A percentile compares a stretch with the other conserved stretches of the same genome.
Conservation (phyloP, 2,888 invertebrate species). For the Hoplodrina blanda region DNA sequence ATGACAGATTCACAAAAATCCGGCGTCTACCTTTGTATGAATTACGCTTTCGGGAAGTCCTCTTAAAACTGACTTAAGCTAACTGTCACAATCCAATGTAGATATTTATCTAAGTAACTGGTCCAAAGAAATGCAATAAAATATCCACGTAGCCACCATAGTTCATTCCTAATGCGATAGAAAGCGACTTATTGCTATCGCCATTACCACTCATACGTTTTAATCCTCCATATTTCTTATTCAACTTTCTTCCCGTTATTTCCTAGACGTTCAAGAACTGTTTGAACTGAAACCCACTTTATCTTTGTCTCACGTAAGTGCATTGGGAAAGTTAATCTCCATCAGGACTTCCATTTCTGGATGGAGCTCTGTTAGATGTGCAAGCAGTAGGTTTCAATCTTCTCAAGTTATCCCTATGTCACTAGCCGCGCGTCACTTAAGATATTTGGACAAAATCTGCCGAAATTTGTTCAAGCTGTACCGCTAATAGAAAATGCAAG, state of each 20-base stretch:
- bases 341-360: neutral
- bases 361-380: too few species aligned
- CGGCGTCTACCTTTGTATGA: too few species aligned
- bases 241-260: neutral
- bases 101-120: neutral
- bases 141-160: slow-evolving; percentile 21
- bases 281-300: neutral
- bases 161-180: slow-evolving; percentile 20
- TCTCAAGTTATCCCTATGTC: too few species aligned
- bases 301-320: neutral
- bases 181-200: slow-evolving; percentile 19
- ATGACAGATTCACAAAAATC: too few species aligned
- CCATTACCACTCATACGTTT: slow-evolving; percentile 1
- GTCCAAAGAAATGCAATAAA: neutral
- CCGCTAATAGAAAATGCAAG: too few species aligned
- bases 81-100: neutral
- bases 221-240: slow-evolving; percentile 17
- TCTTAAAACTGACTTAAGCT: too few species aligned
- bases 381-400: too few species aligned
- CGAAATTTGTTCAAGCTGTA: too few species aligned
- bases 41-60: too few species aligned
- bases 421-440: too few species aligned
- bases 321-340: neutral
- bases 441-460: too few species aligned
- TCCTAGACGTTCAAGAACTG: slow-evolving; percentile 1